A percentile compares a stretch with the other conserved stretches of the same genome.
Evolutionary conservation across 2,797 vertebrate species (phyloP).

Genomic region (Hyperoplus immaculatus): DNA sequence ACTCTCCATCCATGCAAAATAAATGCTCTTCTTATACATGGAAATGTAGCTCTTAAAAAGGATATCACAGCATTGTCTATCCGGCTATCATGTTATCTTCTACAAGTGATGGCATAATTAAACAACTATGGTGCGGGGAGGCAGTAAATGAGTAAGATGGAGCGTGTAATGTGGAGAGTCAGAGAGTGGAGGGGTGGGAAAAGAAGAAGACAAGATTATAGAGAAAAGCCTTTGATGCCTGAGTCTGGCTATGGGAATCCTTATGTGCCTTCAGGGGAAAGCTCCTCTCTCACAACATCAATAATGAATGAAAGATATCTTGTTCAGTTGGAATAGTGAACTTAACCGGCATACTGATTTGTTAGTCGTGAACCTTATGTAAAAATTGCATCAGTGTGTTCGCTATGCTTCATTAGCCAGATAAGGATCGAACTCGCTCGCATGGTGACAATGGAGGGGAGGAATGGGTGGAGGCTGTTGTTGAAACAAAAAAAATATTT

Average conservation of each 20-base stretch:
- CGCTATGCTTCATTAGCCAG: slow-evolving; percentile 70
- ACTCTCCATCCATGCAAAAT: background rate
- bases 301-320: slow-evolving; percentile 89
- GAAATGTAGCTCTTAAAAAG: slow-evolving; percentile 28
- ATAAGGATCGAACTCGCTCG: slow-evolving; percentile 36
- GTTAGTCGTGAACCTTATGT: slow-evolving; percentile 73
- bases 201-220: slow-evolving; percentile 81
- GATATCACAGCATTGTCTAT: slow-evolving; percentile 40
- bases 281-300: slow-evolving; percentile 83
- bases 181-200: slow-evolving; percentile 70
- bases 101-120: slow-evolving; percentile 67
- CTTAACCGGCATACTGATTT: slow-evolving; percentile 85
- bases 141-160: slow-evolving; percentile 71
- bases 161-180: slow-evolving; percentile 72
- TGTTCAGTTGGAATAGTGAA: slow-evolving; percentile 82
- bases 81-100: slow-evolving; percentile 50
- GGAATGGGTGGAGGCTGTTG: background rate
- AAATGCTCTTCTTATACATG: slow-evolving; percentile 3
- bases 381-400: slow-evolving; percentile 80
- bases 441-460: slow-evolving; percentile 19
- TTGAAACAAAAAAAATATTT: slow-evolving; percentile 19
- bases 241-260: slow-evolving; percentile 81
- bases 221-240: slow-evolving; percentile 82
- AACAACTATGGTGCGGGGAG: slow-evolving; percentile 38
- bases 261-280: slow-evolving; percentile 82